phyloP scores from a whole-genome alignment of 2,113 vertebrate species.

The Campylomormyrus numenius region DNA sequence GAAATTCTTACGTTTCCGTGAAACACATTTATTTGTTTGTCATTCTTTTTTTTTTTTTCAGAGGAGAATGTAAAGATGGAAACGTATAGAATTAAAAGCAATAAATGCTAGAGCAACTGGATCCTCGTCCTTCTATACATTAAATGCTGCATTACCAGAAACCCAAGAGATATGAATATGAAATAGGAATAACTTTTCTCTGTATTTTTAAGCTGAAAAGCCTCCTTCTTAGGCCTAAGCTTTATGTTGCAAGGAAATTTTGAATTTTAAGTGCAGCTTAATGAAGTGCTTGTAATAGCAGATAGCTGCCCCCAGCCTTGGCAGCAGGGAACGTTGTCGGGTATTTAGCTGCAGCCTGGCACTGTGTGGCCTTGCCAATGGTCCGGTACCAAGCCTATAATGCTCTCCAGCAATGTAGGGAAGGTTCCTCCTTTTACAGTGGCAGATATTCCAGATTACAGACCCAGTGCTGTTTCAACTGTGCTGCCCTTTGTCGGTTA shows the following conservation, averaged over 20 bases:
- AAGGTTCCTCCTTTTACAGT: background rate
- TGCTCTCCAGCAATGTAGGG: background rate
- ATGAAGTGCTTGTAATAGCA: constrained; percentile 26
- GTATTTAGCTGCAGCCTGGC: background rate
- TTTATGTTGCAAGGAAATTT: constrained; percentile 7
- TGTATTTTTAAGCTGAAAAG: constrained; percentile 20
- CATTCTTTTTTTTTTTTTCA: background rate
- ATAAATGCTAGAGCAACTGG: background rate
- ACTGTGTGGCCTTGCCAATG: background rate
- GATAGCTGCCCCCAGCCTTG: background rate
- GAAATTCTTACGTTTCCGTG: background rate
- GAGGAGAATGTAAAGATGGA: background rate
- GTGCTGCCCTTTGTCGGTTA: background rate
- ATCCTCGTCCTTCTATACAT: background rate
- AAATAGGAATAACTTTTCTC: background rate
- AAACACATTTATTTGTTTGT: background rate
- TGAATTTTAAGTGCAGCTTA: constrained; percentile 28
- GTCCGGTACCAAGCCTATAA: background rate
- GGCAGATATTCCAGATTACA: background rate
- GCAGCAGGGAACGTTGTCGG: background rate
- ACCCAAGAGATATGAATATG: background rate
- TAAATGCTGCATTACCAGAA: background rate
- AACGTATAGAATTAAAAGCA: background rate
- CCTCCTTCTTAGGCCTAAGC: background rate
- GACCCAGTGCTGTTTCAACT: background rate